Evolutionary conservation across 2,888 invertebrate genomes (phyloP).

Genomic region (Mythimna vitellina): DNA sequence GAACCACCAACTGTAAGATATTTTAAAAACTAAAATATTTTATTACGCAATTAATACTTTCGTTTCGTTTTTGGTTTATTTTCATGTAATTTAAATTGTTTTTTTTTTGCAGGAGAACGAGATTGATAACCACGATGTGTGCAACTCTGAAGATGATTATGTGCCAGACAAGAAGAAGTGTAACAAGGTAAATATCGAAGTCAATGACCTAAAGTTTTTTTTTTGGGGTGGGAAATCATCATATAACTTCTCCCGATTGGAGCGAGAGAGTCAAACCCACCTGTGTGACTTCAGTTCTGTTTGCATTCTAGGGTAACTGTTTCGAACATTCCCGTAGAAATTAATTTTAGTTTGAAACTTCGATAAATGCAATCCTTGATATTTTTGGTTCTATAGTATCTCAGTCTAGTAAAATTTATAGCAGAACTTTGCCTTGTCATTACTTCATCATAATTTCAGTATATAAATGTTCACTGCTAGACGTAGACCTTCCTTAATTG

Average conservation of each 20-base stretch:
- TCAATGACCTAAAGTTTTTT: too few relatives aligned
- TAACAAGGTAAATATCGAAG: slow-evolving; percentile 76
- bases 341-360: background rate
- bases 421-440: background rate
- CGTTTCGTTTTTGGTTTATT: background rate
- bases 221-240: too few relatives aligned
- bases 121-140: slow-evolving; percentile 82
- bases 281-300: too few relatives aligned
- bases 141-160: slow-evolving; percentile 81
- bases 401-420: background rate
- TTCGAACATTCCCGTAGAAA: too few relatives aligned
- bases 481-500: too few relatives aligned
- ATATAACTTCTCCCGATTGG: too few relatives aligned
- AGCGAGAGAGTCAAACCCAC: too few relatives aligned
- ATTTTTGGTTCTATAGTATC: background rate
- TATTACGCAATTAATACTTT: too few relatives aligned
- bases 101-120: slow-evolving; percentile 82
- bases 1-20: slow-evolving; percentile 75
- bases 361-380: background rate
- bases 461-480: too few relatives aligned
- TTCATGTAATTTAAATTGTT: background rate
- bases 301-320: too few relatives aligned
- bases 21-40: background rate
- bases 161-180: slow-evolving; percentile 84
- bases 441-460: too few relatives aligned